phyloP scores from a whole-genome alignment of 2,797 vertebrate species.

The Numenius phaeopus region DNA sequence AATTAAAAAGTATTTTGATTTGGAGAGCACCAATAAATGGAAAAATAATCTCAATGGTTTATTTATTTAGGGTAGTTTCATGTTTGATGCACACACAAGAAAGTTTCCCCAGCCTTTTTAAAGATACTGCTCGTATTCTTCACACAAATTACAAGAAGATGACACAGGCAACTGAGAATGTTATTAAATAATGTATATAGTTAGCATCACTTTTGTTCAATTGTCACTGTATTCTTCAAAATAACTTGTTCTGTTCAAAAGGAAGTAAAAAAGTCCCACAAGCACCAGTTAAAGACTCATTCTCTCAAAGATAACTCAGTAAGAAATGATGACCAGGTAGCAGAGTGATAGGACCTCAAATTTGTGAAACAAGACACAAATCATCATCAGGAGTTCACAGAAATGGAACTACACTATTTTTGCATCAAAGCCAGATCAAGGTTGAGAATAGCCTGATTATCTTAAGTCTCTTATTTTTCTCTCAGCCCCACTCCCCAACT shows the following conservation, averaged over 20 bases:
- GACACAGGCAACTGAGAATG: slow-evolving; percentile 14
- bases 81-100: slow-evolving; percentile 60
- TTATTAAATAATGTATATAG: slow-evolving; percentile 66
- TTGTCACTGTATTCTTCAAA: slow-evolving; percentile 39
- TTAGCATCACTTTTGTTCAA: slow-evolving; percentile 43
- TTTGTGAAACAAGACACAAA: neutral
- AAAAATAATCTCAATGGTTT: slow-evolving; percentile 60
- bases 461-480: neutral
- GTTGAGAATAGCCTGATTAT: neutral
- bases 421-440: neutral
- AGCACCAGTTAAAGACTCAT: neutral
- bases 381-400: neutral
- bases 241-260: slow-evolving; percentile 29
- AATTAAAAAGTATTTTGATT: slow-evolving; percentile 70
- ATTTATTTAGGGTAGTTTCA: slow-evolving; percentile 59
- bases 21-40: slow-evolving; percentile 66
- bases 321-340: neutral
- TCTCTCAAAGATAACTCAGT: neutral
- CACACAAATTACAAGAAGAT: slow-evolving; percentile 64
- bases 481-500: neutral
- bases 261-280: slow-evolving; percentile 24
- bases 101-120: slow-evolving; percentile 67
- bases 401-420: neutral
- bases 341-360: neutral
- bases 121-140: slow-evolving; percentile 50